A percentile compares a stretch with the other conserved stretches of the same genome.
Conservation (phyloP, 2,113 vertebrate species). For the Phaethon lepturus region DNA sequence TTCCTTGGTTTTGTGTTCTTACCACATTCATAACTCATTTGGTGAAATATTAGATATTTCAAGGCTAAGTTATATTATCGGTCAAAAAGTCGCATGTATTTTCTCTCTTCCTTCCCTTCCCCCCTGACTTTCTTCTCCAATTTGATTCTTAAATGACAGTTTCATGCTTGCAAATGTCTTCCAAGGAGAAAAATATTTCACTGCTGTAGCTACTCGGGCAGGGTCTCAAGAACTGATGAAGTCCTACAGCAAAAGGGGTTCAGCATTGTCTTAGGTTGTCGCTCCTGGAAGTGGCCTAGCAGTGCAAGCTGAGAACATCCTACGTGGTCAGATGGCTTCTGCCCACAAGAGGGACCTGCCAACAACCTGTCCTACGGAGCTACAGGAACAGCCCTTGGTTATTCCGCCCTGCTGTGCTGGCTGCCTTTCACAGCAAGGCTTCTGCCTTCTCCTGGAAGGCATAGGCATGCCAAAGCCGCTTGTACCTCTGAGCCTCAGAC, state of each 20-base stretch:
- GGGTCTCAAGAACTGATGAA: neutral
- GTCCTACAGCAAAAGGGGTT: neutral
- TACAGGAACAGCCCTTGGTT: neutral
- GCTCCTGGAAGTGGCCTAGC: neutral
- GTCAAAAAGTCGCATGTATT: neutral
- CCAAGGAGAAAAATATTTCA: neutral
- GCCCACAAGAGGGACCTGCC: neutral
- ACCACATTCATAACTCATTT: neutral
- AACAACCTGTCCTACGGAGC: neutral
- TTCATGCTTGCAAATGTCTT: neutral
- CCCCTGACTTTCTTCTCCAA: neutral
- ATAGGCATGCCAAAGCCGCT: neutral
- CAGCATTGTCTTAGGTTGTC: neutral
- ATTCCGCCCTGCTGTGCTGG: neutral
- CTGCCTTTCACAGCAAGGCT: neutral
- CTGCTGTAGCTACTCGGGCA: neutral
- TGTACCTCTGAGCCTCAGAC: neutral
- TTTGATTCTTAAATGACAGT: neutral
- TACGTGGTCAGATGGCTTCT: neutral
- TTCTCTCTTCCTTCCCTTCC: fast-evolving
- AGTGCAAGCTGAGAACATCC: neutral
- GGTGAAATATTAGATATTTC: neutral
- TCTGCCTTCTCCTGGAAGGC: neutral
- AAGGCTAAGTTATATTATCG: neutral
- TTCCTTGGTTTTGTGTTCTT: neutral